phyloP scores from a whole-genome alignment of 1,140 invertebrate species.

The Harlomillsia oculata region DNA sequence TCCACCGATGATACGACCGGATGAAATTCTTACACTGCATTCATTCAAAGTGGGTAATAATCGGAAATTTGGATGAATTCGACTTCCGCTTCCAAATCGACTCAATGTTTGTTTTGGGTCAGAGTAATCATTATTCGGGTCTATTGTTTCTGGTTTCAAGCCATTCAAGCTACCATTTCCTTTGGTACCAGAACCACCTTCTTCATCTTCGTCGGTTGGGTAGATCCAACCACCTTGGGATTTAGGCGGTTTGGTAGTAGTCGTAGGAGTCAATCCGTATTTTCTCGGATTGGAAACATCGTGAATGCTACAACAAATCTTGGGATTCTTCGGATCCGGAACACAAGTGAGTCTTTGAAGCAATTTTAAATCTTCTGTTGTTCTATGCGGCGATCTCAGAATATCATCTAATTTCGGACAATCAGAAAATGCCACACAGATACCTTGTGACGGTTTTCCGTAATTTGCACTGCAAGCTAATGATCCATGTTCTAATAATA shows the following conservation, averaged over 20 bases:
- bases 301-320: constrained; percentile 7
- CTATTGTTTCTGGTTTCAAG: not conserved
- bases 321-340: constrained; percentile 15
- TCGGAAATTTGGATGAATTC: constrained; percentile 21
- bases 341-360: constrained; percentile 25
- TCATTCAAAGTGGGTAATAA: constrained; percentile 22
- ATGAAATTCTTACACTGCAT: constrained; percentile 15
- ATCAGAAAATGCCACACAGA: constrained; percentile 20
- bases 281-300: not conserved
- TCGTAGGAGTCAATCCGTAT: not conserved
- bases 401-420: constrained; percentile 15
- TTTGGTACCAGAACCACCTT: not conserved
- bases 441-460: no score
- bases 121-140: not conserved
- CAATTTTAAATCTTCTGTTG: not conserved
- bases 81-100: not conserved
- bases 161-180: not conserved
- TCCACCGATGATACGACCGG: constrained; percentile 28
- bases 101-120: constrained; percentile 8
- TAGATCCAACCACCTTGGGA: no score
- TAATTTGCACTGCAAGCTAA: no score
- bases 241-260: no score
- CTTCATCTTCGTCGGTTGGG: not conserved
- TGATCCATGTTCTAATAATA: no score
- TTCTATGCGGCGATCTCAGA: constrained; percentile 7